These are phyloP conservation scores for Drymonia ruficornis DNA, from an alignment of 2,888 invertebrate genomes.

Conservation along the genomic window DNA sequence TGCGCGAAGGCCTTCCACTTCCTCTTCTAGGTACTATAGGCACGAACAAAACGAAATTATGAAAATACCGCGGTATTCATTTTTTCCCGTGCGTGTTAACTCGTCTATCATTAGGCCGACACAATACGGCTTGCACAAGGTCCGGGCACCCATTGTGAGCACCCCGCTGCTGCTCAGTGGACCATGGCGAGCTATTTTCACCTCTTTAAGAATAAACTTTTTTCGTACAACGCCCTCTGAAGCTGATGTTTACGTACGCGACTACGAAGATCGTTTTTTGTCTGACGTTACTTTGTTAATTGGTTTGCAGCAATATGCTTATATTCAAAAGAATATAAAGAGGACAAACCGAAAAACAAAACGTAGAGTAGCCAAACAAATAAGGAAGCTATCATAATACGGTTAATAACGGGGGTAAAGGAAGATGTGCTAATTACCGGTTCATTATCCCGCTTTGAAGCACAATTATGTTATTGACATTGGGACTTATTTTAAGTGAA, in stretches of 20 bases:
- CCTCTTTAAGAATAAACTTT: conserved; percentile 30
- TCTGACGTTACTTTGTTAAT: neutral
- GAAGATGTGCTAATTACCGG: neutral
- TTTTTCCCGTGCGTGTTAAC: conserved; percentile 2
- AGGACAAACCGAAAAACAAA: neutral
- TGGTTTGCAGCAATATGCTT: neutral
- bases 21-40: too few relatives aligned
- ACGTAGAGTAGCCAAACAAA: too few relatives aligned
- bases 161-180: conserved; percentile 21
- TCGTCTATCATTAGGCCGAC: conserved; percentile 17
- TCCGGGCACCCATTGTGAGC: conserved; percentile 20
- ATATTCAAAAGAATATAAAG: neutral
- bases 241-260: conserved; percentile 11
- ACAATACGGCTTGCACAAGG: conserved; percentile 11
- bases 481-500: neutral
- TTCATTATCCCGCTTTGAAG: neutral
- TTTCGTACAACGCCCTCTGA: conserved; percentile 14
- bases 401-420: neutral
- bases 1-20: too few relatives aligned
- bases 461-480: neutral
- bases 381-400: neutral
- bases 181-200: conserved; percentile 39
- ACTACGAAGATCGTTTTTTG: conserved; percentile 7
- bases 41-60: too few relatives aligned
- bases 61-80: too few relatives aligned